Evolutionary conservation across 2,797 vertebrate genomes (phyloP).

Genomic region (Poecilia picta): DNA sequence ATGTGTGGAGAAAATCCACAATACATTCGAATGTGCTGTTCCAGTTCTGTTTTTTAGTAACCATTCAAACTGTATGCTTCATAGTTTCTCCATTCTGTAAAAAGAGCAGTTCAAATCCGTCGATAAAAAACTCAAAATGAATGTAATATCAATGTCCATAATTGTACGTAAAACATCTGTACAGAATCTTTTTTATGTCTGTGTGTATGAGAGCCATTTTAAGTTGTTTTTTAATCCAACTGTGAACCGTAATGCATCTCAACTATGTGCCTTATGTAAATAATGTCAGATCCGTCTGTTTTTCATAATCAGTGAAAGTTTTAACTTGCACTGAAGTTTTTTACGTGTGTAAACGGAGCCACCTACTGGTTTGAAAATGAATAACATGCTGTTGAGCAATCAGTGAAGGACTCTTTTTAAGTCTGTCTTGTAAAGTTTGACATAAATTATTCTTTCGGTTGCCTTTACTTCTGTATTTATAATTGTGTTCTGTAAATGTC

Average conservation of each 20-base stretch:
- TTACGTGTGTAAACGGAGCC: slow-evolving; percentile 40
- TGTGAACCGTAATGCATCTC: slow-evolving; percentile 12
- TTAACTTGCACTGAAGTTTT: slow-evolving; percentile 1
- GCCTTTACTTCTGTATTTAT: slow-evolving; percentile 36
- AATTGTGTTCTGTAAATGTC: slow-evolving; percentile 29
- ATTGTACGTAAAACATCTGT: not conserved
- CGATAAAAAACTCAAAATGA: not conserved
- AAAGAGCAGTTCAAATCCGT: not conserved
- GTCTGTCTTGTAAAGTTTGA: slow-evolving; percentile 30
- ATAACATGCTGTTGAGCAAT: slow-evolving; percentile 3
- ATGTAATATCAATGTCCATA: not conserved
- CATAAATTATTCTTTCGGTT: not conserved
- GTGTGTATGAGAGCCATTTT: slow-evolving; percentile 5
- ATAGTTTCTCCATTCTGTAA: not conserved
- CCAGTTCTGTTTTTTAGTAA: not conserved
- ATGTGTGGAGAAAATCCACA: not conserved
- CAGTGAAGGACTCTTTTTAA: slow-evolving; percentile 54
- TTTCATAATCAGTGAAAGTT: not conserved
- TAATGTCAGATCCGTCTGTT: slow-evolving; percentile 20
- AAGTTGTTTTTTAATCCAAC: not conserved
- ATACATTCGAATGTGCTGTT: not conserved
- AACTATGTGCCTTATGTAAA: slow-evolving; percentile 60
- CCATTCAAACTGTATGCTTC: not conserved
- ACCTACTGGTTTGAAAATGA: slow-evolving; percentile 47
- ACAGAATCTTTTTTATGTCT: slow-evolving; percentile 2